A percentile compares a stretch with the other conserved stretches of the same genome.
Conservation (phyloP, 2,888 invertebrate species). For the Lamproptera curius region DNA sequence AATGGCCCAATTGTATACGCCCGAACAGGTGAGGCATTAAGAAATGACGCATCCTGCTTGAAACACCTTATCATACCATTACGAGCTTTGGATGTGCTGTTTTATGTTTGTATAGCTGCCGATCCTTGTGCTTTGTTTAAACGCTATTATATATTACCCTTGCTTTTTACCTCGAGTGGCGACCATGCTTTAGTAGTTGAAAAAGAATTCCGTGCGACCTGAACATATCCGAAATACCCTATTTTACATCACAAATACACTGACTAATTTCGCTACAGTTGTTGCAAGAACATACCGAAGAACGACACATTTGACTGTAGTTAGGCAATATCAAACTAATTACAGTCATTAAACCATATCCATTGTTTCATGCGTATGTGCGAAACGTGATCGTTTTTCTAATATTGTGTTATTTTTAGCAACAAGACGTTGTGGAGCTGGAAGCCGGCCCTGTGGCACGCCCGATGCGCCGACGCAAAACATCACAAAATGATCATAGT, state of each 20-base stretch:
- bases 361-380: background rate
- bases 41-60: slow-evolving; percentile 70
- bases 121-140: slow-evolving; percentile 56
- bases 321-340: slow-evolving; percentile 8
- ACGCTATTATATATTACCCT: slow-evolving; percentile 38
- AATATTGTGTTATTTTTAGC: slow-evolving; percentile 35
- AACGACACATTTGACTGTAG: background rate
- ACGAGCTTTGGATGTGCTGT: slow-evolving; percentile 76
- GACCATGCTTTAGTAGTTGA: slow-evolving; percentile 18
- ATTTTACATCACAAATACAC: slow-evolving; percentile 5
- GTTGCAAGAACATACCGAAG: slow-evolving; percentile 6
- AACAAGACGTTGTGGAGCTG: slow-evolving; percentile 83
- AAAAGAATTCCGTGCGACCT: slow-evolving; percentile 11
- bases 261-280: slow-evolving; percentile 4
- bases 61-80: slow-evolving; percentile 42
- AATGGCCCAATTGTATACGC: slow-evolving; percentile 77
- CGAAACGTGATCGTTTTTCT: background rate
- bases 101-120: slow-evolving; percentile 52
- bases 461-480: slow-evolving; percentile 86
- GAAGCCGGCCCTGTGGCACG: slow-evolving; percentile 83
- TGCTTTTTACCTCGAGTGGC: slow-evolving; percentile 46
- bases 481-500: slow-evolving; percentile 93
- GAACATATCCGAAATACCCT: slow-evolving; percentile 10
- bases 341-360: slow-evolving; percentile 1
- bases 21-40: slow-evolving; percentile 74